Evolutionary conservation across 2,797 vertebrate genomes (phyloP).

Genomic region (Anisognathus igniventris): DNA sequence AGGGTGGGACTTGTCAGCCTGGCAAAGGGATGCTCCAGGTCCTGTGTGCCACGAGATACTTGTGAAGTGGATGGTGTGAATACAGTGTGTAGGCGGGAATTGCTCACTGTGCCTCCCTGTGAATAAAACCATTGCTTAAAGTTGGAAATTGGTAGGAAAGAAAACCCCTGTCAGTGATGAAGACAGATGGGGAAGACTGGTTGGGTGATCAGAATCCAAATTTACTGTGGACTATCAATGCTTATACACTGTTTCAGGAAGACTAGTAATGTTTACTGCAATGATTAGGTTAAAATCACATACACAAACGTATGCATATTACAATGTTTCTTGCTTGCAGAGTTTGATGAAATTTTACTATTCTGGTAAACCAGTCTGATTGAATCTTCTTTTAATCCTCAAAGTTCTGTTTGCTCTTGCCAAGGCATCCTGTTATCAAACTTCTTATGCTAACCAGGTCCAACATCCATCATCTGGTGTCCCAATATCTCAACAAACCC

Average conservation of each 20-base stretch:
- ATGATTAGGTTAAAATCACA: not conserved
- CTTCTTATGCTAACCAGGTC: not conserved
- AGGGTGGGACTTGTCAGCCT: not conserved
- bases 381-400: not conserved
- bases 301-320: not conserved
- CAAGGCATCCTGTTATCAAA: not conserved
- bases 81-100: not conserved
- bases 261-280: not conserved
- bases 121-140: not conserved
- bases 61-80: not conserved
- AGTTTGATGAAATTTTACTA: not conserved
- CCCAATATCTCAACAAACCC: not conserved
- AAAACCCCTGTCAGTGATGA: fast-evolving
- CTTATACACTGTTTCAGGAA: not conserved
- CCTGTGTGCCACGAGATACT: not conserved
- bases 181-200: not conserved
- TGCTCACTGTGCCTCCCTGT: not conserved
- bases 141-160: not conserved
- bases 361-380: not conserved
- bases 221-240: not conserved
- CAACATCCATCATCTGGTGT: not conserved
- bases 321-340: not conserved
- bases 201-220: not conserved
- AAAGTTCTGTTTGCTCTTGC: not conserved
- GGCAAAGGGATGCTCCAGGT: not conserved